Percentiles rank a stretch among this genome's conserved stretches.
These are phyloP conservation scores for Stratiolaelaps scimitus DNA, from an alignment of 1,140 invertebrate genomes.

Conservation along the genomic window DNA sequence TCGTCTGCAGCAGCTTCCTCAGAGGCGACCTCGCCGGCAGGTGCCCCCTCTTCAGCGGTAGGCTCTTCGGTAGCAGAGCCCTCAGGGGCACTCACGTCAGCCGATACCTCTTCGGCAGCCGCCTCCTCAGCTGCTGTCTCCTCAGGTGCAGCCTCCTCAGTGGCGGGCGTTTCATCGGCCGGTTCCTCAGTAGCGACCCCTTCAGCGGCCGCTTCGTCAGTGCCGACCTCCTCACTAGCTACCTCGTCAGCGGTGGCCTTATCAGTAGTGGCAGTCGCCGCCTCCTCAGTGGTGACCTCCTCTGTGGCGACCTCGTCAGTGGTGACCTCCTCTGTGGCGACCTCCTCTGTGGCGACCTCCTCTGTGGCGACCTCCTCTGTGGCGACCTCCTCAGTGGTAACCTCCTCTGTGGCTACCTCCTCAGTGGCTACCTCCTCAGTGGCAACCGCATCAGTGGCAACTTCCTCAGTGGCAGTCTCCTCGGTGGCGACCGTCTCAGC, in stretches of 20 bases:
- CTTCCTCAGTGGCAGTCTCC: neutral
- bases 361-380: neutral
- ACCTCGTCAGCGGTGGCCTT: neutral
- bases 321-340: neutral
- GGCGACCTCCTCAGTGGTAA: neutral
- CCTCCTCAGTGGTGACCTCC: slow-evolving; percentile 8
- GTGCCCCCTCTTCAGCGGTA: neutral
- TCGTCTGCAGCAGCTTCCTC: neutral
- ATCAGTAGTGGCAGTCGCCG: neutral
- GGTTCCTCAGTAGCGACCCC: neutral
- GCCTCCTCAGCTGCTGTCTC: neutral
- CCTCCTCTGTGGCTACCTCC: neutral
- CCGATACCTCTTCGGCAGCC: neutral
- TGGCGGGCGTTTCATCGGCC: neutral
- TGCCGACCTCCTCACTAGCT: neutral
- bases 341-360: neutral
- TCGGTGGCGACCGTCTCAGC: neutral
- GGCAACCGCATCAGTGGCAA: neutral
- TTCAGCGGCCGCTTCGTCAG: neutral
- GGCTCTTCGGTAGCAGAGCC: neutral
- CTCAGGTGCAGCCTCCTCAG: neutral
- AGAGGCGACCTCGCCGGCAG: neutral
- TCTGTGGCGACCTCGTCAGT: neutral
- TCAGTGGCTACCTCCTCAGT: neutral
- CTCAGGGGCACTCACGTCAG: neutral